Evolutionary conservation across 2,888 invertebrate species (phyloP).

Genomic region (Oegoconia quadripuncta): DNA sequence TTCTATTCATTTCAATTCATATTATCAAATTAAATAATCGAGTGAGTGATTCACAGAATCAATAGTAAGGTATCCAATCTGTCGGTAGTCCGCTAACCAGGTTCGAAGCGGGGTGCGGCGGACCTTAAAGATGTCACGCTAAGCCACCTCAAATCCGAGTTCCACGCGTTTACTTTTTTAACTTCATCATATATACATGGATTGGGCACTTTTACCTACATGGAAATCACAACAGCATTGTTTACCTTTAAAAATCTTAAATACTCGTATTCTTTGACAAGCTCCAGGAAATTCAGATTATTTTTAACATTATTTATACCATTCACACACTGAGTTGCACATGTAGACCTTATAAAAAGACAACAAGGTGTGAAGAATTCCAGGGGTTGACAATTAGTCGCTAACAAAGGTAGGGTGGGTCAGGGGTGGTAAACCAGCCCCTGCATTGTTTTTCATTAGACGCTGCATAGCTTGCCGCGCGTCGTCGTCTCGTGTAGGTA

Average conservation of each 20-base stretch:
- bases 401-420: constrained; percentile 38
- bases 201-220: constrained; percentile 1
- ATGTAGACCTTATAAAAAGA: no score
- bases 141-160: constrained; percentile 65
- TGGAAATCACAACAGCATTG: no score
- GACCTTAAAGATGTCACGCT: constrained; percentile 42
- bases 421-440: constrained; percentile 35
- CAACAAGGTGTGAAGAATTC: constrained; percentile 11
- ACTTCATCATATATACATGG: constrained; percentile 51
- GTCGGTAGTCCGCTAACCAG: constrained; percentile 74
- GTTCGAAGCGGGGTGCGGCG: constrained; percentile 46
- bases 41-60: no score
- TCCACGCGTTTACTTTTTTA: constrained; percentile 75
- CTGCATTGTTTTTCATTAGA: constrained; percentile 68
- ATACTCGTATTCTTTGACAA: no score
- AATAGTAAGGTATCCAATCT: constrained; percentile 40
- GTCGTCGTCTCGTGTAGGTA: no score
- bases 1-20: no score
- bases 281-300: no score
- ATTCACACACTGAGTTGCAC: no score
- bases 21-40: no score
- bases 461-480: no score
- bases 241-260: no score
- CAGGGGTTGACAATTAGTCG: constrained; percentile 45
- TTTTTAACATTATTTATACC: no score